These are phyloP conservation scores for Zaprionus tsacasi DNA, from an alignment of 1,140 invertebrate genomes.

Conservation along the genomic window DNA sequence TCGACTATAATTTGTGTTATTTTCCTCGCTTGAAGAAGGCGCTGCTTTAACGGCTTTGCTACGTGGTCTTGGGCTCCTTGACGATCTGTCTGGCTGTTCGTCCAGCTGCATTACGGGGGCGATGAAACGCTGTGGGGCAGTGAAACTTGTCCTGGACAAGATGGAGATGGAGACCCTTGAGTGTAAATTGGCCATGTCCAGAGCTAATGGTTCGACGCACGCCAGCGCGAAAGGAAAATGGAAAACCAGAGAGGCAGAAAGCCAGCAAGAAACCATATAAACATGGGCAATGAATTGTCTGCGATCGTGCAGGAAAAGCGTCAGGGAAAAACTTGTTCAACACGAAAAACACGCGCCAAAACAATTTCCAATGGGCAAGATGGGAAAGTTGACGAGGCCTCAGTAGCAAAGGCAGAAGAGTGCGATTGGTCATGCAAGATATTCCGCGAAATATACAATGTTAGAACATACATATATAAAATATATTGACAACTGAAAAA, in stretches of 20 bases:
- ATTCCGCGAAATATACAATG: background rate
- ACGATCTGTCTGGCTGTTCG: background rate
- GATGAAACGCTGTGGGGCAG: slow-evolving; percentile 26
- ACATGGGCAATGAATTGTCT: slow-evolving; percentile 46
- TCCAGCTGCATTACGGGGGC: background rate
- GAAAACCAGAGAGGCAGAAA: slow-evolving; percentile 18
- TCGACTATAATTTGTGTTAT: background rate
- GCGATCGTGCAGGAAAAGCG: slow-evolving; percentile 44
- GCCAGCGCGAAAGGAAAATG: slow-evolving; percentile 46
- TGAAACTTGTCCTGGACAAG: slow-evolving; percentile 40
- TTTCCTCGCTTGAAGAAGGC: background rate
- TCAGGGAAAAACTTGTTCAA: slow-evolving; percentile 53
- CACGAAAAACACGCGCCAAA: slow-evolving; percentile 61
- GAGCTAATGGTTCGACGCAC: slow-evolving; percentile 51
- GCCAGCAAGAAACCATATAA: slow-evolving; percentile 17
- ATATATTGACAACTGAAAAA: background rate
- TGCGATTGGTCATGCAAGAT: background rate
- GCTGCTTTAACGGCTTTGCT: slow-evolving; percentile 34
- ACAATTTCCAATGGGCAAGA: slow-evolving; percentile 36
- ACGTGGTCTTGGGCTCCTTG: slow-evolving; percentile 29
- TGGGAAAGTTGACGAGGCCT: slow-evolving; percentile 33
- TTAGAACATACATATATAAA: no score
- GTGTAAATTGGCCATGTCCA: slow-evolving; percentile 63
- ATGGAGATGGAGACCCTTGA: slow-evolving; percentile 32
- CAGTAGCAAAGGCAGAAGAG: background rate